Evolutionary conservation across 2,888 invertebrate species (phyloP), one percentile per base, ranked within the genome.

Genomic region (Trissolcus brochymenae): DNA sequence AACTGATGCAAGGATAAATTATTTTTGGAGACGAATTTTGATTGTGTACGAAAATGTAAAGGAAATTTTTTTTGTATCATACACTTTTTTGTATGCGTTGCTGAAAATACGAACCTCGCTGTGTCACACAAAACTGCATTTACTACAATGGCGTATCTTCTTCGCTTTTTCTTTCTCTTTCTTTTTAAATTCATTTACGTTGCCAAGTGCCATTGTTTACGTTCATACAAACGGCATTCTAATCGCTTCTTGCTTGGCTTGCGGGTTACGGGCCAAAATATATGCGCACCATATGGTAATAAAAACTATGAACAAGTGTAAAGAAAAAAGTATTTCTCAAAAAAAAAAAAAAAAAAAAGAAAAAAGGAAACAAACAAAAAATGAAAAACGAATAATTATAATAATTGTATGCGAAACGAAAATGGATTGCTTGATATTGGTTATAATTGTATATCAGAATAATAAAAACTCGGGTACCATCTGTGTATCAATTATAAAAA

Each of bases 191-290:
- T 72, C 25, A 21, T 68, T 77, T 59, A 64, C 56, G 64, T 72
- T 51, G 71, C 76, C 60, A 67, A 76, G 76, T 77, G 77, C 68
- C 77, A 77, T 77, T 64, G 55, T 68, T 67, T 54, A 77, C 55
- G 50, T 68, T 65, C 62, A 64, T 59, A n/a, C 16, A 53, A 67
- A 35, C 71, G 74, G 74, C 78, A 71, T 71, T 19, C 19, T 67
- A 78, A 74, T 51, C 71, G 74, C 74, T 78, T 78, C 72, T 66
- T 11, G 73, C 73, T 68, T 78, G 65, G 73, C 60, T 73, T 73
- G 77, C 77, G 77, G 77, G 73, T 77, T 77, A 73, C 72, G 72
- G 73, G 73, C 77, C 77, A 76, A 75, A 68, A 64, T 76, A 65
- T 76, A 75, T 65, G 19, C 60, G 64, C 64, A 75, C 59, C 14